Evolutionary conservation across 2,113 vertebrate species (phyloP).

Genomic region (Spea bombifrons): DNA sequence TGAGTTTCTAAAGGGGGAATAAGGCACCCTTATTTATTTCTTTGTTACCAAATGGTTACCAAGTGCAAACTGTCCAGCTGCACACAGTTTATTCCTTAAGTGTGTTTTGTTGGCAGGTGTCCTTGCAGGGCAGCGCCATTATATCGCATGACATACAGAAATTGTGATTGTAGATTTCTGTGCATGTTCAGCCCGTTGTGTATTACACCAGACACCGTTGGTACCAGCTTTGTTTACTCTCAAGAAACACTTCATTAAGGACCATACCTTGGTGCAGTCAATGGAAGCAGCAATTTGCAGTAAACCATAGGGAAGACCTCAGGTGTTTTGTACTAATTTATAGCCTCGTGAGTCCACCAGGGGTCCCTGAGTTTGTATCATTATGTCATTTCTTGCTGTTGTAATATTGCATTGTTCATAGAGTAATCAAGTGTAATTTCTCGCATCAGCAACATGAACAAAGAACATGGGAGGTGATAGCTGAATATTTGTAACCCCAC

Average conservation of each 20-base stretch:
- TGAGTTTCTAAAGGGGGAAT: too few species aligned
- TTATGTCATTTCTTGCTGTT: constrained; percentile 16
- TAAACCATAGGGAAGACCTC: constrained; percentile 22
- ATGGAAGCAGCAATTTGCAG: constrained; percentile 21
- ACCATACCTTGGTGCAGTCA: constrained; percentile 20
- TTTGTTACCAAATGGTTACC: too few species aligned
- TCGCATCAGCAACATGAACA: neutral
- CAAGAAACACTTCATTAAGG: constrained; percentile 28
- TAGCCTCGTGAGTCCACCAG: constrained; percentile 3
- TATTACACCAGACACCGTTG: constrained; percentile 22
- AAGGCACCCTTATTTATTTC: too few species aligned
- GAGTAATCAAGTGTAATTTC: neutral
- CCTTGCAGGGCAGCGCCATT: neutral
- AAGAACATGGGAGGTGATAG: too few species aligned
- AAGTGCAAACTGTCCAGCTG: too few species aligned
- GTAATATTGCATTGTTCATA: constrained; percentile 26
- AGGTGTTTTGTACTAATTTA: constrained; percentile 25
- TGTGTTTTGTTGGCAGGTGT: neutral
- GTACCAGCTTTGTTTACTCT: constrained; percentile 40
- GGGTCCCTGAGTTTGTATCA: neutral
- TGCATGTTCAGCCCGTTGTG: constrained; percentile 12
- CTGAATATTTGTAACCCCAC: too few species aligned
- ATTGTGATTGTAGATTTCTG: constrained; percentile 9
- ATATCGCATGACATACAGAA: neutral
- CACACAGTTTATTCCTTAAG: too few species aligned